phyloP scores from a whole-genome alignment of 2,113 vertebrate species.

The Ammodytes dubius region DNA sequence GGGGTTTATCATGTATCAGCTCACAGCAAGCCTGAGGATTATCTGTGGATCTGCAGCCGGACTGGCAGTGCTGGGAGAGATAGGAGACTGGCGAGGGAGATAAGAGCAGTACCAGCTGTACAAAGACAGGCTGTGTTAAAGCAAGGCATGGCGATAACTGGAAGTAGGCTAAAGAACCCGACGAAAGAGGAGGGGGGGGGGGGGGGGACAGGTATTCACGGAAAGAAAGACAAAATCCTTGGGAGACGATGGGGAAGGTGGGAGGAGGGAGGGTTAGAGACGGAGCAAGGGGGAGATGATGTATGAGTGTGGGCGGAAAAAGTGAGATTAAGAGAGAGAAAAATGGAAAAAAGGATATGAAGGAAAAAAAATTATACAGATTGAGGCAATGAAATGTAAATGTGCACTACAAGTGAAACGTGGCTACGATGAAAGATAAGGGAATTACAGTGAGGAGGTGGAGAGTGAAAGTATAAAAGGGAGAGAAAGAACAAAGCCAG shows the following conservation, averaged over 20 bases:
- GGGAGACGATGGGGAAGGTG: conserved; percentile 20
- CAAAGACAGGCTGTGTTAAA: conserved; percentile 60
- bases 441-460: conserved; percentile 23
- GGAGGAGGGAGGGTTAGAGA: not conserved
- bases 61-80: conserved; percentile 65
- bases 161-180: conserved; percentile 23
- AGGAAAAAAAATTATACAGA: conserved; percentile 57
- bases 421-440: conserved; percentile 52
- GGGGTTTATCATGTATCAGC: conserved; percentile 72
- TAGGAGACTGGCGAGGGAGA: conserved; percentile 71
- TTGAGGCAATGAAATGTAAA: conserved; percentile 60
- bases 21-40: conserved; percentile 72
- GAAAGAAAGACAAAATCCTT: conserved; percentile 32
- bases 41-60: conserved; percentile 75
- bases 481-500: not conserved
- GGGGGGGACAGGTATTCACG: conserved; percentile 39
- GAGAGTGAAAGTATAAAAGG: conserved; percentile 15
- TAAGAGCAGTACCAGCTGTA: conserved; percentile 69
- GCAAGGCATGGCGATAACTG: conserved; percentile 42
- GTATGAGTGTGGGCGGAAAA: conserved; percentile 56
- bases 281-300: conserved; percentile 32
- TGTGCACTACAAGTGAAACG: conserved; percentile 46
- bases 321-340: conserved; percentile 54
- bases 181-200: not conserved
- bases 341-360: conserved; percentile 40